A percentile compares a stretch with the other conserved stretches of the same genome.
Conservation (phyloP, 2,797 vertebrate species). For the Pelodytes ibericus region DNA sequence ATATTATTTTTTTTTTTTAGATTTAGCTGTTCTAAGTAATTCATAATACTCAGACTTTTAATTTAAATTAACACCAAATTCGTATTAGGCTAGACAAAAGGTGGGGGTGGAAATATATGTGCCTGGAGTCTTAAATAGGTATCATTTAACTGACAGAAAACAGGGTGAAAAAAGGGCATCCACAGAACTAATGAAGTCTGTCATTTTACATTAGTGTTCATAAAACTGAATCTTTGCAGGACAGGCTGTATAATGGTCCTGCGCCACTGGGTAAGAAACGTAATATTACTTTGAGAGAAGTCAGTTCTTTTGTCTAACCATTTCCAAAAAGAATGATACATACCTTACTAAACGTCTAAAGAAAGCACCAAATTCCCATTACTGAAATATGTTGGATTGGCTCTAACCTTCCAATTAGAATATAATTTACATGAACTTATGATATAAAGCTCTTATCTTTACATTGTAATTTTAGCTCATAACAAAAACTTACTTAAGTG, state of each 20-base stretch:
- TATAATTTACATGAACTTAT: no score
- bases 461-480: no score
- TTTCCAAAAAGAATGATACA: constrained; percentile 14
- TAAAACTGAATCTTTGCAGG: constrained; percentile 71
- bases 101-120: constrained; percentile 49
- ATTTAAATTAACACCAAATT: constrained; percentile 57
- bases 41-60: constrained; percentile 47
- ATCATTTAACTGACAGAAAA: constrained; percentile 59
- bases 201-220: constrained; percentile 66
- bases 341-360: neutral
- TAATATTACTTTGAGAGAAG: constrained; percentile 57
- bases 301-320: constrained; percentile 55
- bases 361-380: constrained; percentile 5
- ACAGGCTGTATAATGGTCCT: constrained; percentile 52
- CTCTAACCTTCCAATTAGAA: no score
- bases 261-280: constrained; percentile 49
- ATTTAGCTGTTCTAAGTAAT: constrained; percentile 27
- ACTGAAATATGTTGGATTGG: neutral
- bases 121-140: constrained; percentile 54
- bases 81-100: constrained; percentile 48
- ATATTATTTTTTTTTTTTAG: constrained; percentile 49
- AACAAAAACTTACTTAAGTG: no score
- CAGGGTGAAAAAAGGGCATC: constrained; percentile 43
- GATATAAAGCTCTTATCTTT: no score
- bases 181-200: constrained; percentile 57